Conservation (phyloP, 2,113 vertebrate species). For the Dicentrarchus labrax region DNA sequence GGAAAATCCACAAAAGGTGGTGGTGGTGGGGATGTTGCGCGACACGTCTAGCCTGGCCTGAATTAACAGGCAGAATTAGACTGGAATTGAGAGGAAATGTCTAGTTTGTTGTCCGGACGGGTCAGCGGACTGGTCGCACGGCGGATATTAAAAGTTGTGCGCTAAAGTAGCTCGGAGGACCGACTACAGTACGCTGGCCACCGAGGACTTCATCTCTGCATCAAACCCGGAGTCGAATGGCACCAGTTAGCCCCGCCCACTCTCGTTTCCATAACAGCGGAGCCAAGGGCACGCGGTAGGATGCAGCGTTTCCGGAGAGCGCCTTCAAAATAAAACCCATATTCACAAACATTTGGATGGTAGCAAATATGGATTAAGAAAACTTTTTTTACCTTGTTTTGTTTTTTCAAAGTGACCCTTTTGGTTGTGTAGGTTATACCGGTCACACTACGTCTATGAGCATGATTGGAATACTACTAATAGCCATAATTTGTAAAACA, state of each 20-base stretch:
- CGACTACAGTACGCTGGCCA: constrained; percentile 31
- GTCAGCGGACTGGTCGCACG: neutral
- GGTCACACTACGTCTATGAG: neutral
- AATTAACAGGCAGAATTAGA: constrained; percentile 8
- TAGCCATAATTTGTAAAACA: neutral
- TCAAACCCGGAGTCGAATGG: constrained; percentile 59
- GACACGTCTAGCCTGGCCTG: constrained; percentile 64
- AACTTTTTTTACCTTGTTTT: too few relatives aligned
- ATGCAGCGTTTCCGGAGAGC: neutral
- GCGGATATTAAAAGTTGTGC: constrained; percentile 54
- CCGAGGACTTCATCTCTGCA: constrained; percentile 56
- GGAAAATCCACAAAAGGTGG: constrained; percentile 21
- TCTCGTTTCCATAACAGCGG: constrained; percentile 55
- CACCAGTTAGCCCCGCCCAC: constrained; percentile 70
- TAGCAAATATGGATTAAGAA: neutral
- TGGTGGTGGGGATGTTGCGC: constrained; percentile 45
- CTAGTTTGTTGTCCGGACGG: neutral
- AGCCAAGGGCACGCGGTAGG: neutral
- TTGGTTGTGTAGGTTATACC: neutral
- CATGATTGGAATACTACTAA: neutral
- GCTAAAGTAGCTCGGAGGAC: constrained; percentile 9
- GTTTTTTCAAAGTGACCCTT: neutral
- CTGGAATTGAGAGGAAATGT: neutral
- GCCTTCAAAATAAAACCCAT: constrained; percentile 52
- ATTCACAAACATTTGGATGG: accelerated